A percentile compares a stretch with the other conserved stretches of the same genome.
Evolutionary conservation across 2,113 vertebrate species (phyloP).

Genomic region (Canis aureus): DNA sequence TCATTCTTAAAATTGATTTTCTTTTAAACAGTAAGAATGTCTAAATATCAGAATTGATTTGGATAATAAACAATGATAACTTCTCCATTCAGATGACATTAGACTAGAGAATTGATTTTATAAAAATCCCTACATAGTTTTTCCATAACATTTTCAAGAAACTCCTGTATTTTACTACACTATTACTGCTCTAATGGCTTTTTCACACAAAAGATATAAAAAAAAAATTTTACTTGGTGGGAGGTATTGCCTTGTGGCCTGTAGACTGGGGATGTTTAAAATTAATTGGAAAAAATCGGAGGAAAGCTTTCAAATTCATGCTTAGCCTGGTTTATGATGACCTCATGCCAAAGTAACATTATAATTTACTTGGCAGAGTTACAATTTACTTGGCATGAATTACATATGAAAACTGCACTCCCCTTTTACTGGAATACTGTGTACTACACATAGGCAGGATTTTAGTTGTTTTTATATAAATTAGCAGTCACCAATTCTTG

Average conservation of each 20-base stretch:
- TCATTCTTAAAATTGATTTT: conserved; percentile 1
- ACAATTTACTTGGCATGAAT: conserved; percentile 32
- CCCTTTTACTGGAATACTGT: neutral
- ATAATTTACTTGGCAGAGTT: conserved; percentile 38
- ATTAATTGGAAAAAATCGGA: conserved; percentile 20
- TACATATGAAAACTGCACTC: conserved; percentile 3
- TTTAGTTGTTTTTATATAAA: neutral
- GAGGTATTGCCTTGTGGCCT: neutral
- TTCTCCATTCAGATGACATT: conserved; percentile 28
- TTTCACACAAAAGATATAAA: neutral
- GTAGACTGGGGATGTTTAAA: neutral
- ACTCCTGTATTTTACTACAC: neutral
- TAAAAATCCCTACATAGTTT: neutral
- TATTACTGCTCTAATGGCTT: neutral
- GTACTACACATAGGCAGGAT: neutral
- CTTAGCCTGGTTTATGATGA: neutral
- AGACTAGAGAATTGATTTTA: conserved; percentile 17
- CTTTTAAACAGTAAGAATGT: conserved; percentile 13
- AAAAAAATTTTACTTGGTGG: neutral
- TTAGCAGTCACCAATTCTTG: neutral
- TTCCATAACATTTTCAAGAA: neutral
- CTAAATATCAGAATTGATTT: neutral
- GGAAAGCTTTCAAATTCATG: conserved; percentile 16
- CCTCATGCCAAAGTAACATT: conserved; percentile 12
- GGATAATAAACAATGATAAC: neutral